A percentile compares a stretch with the other conserved stretches of the same genome.
phyloP scores from a whole-genome alignment of 2,888 invertebrate genomes.

The Allacma fusca region DNA sequence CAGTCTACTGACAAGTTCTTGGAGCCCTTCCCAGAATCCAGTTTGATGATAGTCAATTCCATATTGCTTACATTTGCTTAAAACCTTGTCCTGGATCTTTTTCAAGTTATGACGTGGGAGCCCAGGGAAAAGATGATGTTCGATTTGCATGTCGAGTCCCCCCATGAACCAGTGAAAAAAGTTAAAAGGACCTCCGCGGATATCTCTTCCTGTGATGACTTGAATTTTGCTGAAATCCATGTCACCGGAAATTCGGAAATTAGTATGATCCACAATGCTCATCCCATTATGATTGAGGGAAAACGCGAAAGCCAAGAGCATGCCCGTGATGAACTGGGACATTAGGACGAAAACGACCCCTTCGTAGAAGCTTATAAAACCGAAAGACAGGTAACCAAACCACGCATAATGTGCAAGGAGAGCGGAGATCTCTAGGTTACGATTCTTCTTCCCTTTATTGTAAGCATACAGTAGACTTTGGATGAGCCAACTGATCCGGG shows the following conservation, averaged over 20 bases:
- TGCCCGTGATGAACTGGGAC: conserved; percentile 31
- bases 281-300: conserved; percentile 37
- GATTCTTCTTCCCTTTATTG: conserved; percentile 20
- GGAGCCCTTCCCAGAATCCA: conserved; percentile 36
- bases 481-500: conserved; percentile 37
- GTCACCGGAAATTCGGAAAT: conserved; percentile 8
- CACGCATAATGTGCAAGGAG: conserved; percentile 30
- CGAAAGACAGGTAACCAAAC: conserved; percentile 32
- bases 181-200: conserved; percentile 31
- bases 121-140: conserved; percentile 31
- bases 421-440: conserved; percentile 14
- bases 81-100: conserved; percentile 32
- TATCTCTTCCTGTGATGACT: conserved; percentile 35
- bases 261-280: conserved; percentile 28
- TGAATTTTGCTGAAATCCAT: conserved; percentile 37
- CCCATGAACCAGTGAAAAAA: conserved; percentile 39
- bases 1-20: conserved; percentile 14
- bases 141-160: conserved; percentile 36
- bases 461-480: conserved; percentile 32
- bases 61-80: conserved; percentile 16
- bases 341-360: conserved; percentile 30
- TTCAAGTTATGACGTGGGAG: conserved; percentile 33
- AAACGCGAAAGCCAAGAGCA: conserved; percentile 34
- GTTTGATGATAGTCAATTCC: conserved; percentile 33
- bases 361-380: conserved; percentile 32